A percentile compares a stretch with the other conserved stretches of the same genome.
phyloP scores from a whole-genome alignment of 2,113 vertebrate genomes.

The Erythrocercus mccallii region DNA sequence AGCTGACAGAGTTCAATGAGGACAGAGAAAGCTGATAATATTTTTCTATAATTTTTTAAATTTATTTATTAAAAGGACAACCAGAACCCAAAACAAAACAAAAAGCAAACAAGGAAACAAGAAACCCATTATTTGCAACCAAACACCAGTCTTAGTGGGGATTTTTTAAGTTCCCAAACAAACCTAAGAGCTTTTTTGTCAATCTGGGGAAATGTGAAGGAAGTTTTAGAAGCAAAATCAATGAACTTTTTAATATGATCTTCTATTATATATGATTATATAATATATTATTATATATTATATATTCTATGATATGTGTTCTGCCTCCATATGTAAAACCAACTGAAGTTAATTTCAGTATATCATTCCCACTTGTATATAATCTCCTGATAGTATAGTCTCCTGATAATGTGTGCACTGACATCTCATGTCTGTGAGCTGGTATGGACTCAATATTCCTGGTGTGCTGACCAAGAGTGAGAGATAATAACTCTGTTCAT shows the following conservation, averaged over 20 bases:
- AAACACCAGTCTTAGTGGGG: neutral
- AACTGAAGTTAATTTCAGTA: neutral
- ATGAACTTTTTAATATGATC: neutral
- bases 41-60: neutral
- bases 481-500: neutral
- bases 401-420: neutral
- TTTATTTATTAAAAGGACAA: neutral
- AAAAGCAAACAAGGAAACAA: neutral
- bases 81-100: neutral
- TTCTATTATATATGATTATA: neutral
- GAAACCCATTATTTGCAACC: neutral
- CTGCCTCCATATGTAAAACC: neutral
- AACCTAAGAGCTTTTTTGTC: neutral
- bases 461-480: neutral
- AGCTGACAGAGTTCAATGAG: neutral
- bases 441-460: neutral
- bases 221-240: neutral
- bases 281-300: no score
- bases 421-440: neutral
- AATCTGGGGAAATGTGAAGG: neutral
- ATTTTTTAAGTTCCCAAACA: neutral
- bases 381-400: neutral
- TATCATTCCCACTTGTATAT: neutral
- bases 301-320: no score
- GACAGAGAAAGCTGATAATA: neutral